A percentile compares a stretch with the other conserved stretches of the same genome.
phyloP scores from a whole-genome alignment of 64 coral and sea anemone species.

The Montipora cactus region DNA sequence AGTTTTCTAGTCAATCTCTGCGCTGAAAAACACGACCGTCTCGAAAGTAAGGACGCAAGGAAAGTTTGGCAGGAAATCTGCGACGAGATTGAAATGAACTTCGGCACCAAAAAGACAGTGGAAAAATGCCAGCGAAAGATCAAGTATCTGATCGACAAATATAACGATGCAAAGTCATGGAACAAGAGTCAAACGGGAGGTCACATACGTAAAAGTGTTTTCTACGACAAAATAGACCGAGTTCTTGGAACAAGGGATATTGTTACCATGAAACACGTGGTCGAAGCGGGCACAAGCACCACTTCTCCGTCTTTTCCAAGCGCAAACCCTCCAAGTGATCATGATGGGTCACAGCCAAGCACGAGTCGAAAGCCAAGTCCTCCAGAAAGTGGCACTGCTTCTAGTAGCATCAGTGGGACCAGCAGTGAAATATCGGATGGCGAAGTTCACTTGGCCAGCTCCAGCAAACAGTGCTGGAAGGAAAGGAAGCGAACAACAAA shows the following conservation, averaged over 20 bases:
- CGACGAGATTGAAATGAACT: background rate
- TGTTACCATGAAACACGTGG: constrained; percentile 34
- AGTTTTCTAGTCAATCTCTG: background rate
- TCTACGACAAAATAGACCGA: constrained; percentile 26
- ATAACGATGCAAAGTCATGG: constrained; percentile 24
- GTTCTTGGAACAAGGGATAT: constrained; percentile 55
- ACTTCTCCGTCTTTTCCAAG: background rate
- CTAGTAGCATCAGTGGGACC: too few relatives aligned
- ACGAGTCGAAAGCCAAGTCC: background rate
- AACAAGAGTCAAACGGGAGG: background rate
- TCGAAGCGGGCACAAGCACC: constrained; percentile 7
- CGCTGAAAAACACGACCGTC: background rate
- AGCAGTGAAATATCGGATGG: too few relatives aligned
- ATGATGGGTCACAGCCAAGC: background rate
- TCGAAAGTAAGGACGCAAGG: constrained; percentile 20
- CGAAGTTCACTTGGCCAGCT: background rate
- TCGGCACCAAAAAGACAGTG: background rate
- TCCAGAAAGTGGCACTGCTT: too few relatives aligned
- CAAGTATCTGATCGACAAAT: constrained; percentile 21
- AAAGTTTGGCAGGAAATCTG: background rate
- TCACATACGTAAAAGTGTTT: background rate
- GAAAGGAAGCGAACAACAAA: background rate
- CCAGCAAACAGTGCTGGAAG: background rate
- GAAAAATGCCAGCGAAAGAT: background rate
- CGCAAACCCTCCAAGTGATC: background rate